Base-by-base conservation (phyloP, 2,113 vertebrate species). In the Dromaius novaehollandiae region DNA sequence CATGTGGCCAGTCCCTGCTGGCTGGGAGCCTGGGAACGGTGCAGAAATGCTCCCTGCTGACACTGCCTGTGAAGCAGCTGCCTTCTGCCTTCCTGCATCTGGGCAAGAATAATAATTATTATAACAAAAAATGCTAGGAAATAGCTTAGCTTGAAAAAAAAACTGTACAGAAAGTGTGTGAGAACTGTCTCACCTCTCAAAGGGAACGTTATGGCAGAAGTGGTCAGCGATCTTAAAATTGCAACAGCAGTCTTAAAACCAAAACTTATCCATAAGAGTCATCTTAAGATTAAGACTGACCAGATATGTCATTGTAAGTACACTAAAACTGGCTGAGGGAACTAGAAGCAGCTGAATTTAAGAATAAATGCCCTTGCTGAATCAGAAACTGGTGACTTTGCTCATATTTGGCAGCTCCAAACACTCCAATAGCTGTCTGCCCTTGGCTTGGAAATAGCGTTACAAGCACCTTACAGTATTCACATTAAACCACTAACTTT, bases 1-100 rank as follows among this genome's bases (percentile, higher is more conserved):
- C 60, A 58, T 92, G 65, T 26, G 56, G 53, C 69, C 90, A 46
- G 86, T 22, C 58, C 73, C 61, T 64, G 88, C 91, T 96, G 70
- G 55, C 73, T 25, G 30, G 78, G 92, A 81, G 82, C 90, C 96
- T 98, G 97, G 95, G 96, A 98, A 96, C 80, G n/a, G 38, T 64
- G 79, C 76, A 85, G 92, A 91, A 89, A 9, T 79, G 51, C 40
- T 96, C 90, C 93, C 94, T 90, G 89, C 79, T 96, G 97, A 96
- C 86, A 50, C 51, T 68, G 88, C 13, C 66, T 79, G 89, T 44
- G 86, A 89, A 89, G 28, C 90, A 96, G 95, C 95, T 96, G 93
- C 73, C 38, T 95, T 93, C 82, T 3, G 12, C 89, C 89, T 63
- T 75, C 69, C 51, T 86, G 65, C 82, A 89, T 89, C 93, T 96